phyloP scores from a whole-genome alignment of 2,113 vertebrate genomes.

The Pitta sordida region DNA sequence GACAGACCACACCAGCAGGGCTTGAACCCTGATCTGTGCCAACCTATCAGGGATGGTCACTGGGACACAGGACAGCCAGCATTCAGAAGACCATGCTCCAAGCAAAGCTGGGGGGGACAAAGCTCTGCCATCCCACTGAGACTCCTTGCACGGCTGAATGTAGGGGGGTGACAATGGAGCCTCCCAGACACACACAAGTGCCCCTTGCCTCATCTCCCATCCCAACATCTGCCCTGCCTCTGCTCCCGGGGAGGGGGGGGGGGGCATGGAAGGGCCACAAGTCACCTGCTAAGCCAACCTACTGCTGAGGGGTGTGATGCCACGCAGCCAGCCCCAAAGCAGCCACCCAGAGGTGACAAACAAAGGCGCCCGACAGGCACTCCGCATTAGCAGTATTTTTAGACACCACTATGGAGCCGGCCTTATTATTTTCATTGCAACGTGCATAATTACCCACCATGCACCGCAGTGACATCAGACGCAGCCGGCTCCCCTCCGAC shows the following conservation, averaged over 20 bases:
- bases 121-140: accelerated
- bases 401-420: conserved; percentile 53
- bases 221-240: neutral
- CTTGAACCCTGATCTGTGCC: accelerated
- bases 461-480: conserved; percentile 61
- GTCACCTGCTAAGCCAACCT: neutral
- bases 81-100: accelerated
- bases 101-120: neutral
- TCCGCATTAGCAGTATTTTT: conserved; percentile 63
- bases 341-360: conserved; percentile 56
- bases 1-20: neutral
- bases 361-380: conserved; percentile 22
- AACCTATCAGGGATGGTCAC: neutral
- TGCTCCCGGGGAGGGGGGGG: accelerated
- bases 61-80: neutral
- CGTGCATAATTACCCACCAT: conserved; percentile 64
- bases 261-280: accelerated
- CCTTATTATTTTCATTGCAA: conserved; percentile 66
- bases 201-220: neutral
- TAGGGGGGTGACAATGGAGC: neutral
- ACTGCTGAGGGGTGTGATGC: accelerated
- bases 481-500: conserved; percentile 36
- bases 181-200: neutral
- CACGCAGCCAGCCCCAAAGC: neutral
- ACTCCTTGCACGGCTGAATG: accelerated